Evolutionary conservation across 2,888 invertebrate genomes (phyloP), one percentile per base, ranked within the genome.

Genomic region (Caradrina kadenii): DNA sequence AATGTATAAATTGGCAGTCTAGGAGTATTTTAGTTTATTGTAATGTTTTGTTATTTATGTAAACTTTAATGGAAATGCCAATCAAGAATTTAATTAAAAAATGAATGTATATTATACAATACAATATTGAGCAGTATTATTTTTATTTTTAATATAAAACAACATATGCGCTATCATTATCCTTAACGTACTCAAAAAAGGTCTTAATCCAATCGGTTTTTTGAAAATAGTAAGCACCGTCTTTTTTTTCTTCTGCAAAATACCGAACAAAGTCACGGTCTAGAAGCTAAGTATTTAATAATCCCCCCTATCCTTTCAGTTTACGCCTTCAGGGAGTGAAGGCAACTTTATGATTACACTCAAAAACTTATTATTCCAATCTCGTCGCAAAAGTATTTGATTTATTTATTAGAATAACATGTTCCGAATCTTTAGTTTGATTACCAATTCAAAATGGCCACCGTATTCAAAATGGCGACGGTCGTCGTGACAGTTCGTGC

Each of bases 321-420:
- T 80, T 76, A 79, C 66, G 73, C 64, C 84, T 68, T 77, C 67
- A 72, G 85, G 83, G 73, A 76, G 1, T 35, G 31, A 73, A 80
- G 21, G 2, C 19, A 66, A 59, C 76, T 85, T 87, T 85, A 85
- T 81, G 84, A 88, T 87, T 85, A 82, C 81, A 75, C 64, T 75
- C 67, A 67, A 74, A 65, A 83, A 71, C 76, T 86, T 86, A 82
- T 86, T 86, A 89, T 89, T 88, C 89, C 72, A 66, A 76, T 59
- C 78, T 63, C 75, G 82, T 80, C 74, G 55, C 66, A 31, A 73
- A 73, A 81, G 79, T 71, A 73, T 83, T 86, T 87, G 86, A 87
- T 89, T 89, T 89, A 89, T 89, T 87, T 87, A 86, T 83, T 81
- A 72, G 78, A 77, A 86, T 80, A 80, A 83, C 81, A 81, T 78